Percentiles rank a stretch among this genome's conserved stretches.
phyloP scores from a whole-genome alignment of 2,888 invertebrate species.

The Tipula vernalis region DNA sequence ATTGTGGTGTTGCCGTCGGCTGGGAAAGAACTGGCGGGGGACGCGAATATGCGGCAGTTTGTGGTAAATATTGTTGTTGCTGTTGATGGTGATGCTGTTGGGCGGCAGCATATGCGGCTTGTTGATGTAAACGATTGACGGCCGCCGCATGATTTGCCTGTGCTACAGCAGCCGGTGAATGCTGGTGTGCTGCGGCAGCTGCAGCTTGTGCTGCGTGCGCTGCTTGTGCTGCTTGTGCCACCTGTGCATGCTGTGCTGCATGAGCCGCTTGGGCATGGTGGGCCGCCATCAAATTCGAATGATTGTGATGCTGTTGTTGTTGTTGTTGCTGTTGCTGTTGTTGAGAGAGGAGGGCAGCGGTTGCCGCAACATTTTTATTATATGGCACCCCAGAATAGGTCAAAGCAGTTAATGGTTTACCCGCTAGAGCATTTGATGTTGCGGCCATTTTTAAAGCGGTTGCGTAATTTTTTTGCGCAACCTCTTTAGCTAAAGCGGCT shows the following conservation, averaged over 20 bases:
- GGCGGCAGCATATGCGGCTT: conserved; percentile 17
- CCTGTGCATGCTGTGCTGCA: conserved; percentile 23
- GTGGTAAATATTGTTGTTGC: neutral
- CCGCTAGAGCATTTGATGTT: conserved; percentile 28
- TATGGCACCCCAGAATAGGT: conserved; percentile 58
- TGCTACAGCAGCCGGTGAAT: conserved; percentile 11
- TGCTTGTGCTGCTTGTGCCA: conserved; percentile 27
- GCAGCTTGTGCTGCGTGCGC: conserved; percentile 31
- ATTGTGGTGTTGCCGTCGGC: neutral
- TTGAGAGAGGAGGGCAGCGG: conserved; percentile 16
- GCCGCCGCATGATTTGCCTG: conserved; percentile 13
- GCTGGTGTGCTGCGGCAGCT: conserved; percentile 16
- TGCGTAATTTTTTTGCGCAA: conserved; percentile 71
- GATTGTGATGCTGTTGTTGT: conserved; percentile 18
- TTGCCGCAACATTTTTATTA: conserved; percentile 38
- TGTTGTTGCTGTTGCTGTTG: conserved; percentile 13
- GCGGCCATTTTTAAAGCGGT: conserved; percentile 55
- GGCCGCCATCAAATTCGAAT: conserved; percentile 10
- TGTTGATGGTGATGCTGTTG: conserved; percentile 14
- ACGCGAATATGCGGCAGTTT: neutral
- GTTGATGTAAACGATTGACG: conserved; percentile 21
- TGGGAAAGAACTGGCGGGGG: conserved; percentile 6
- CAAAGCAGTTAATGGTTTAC: conserved; percentile 45
- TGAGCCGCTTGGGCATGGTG: neutral
- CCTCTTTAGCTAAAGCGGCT: conserved; percentile 61